phyloP scores from a whole-genome alignment of 1,140 invertebrate genomes.

The Bombus sibiricus region DNA sequence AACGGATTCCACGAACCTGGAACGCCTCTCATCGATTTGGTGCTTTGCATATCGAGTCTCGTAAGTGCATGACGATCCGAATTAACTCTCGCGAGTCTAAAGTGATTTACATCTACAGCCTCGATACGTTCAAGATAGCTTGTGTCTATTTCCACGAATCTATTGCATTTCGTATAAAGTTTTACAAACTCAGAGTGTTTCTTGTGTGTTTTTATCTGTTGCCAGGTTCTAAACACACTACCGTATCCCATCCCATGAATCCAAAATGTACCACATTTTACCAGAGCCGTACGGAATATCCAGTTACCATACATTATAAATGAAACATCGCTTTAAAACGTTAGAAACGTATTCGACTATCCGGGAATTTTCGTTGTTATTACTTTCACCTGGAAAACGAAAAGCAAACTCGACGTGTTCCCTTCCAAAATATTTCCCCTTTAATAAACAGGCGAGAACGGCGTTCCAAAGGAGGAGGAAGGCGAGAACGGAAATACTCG shows the following conservation, averaged over 20 bases:
- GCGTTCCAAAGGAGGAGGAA: too few species aligned
- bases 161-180: background rate
- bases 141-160: background rate
- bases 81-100: background rate
- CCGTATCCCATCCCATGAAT: background rate
- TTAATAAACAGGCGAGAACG: slow-evolving; percentile 3
- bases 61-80: background rate
- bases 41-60: background rate
- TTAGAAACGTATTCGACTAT: background rate
- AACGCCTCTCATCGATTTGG: background rate
- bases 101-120: background rate
- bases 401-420: background rate
- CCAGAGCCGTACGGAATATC: background rate
- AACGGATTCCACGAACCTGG: background rate
- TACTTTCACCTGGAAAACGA: background rate
- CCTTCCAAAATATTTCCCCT: background rate
- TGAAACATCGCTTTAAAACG: background rate
- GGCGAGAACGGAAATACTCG: slow-evolving; percentile 21
- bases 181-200: background rate
- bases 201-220: background rate
- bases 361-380: background rate
- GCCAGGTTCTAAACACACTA: background rate
- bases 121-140: background rate
- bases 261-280: background rate
- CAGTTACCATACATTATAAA: background rate